Conservation (phyloP, 2,113 vertebrate species). For the Trogon melanurus region DNA sequence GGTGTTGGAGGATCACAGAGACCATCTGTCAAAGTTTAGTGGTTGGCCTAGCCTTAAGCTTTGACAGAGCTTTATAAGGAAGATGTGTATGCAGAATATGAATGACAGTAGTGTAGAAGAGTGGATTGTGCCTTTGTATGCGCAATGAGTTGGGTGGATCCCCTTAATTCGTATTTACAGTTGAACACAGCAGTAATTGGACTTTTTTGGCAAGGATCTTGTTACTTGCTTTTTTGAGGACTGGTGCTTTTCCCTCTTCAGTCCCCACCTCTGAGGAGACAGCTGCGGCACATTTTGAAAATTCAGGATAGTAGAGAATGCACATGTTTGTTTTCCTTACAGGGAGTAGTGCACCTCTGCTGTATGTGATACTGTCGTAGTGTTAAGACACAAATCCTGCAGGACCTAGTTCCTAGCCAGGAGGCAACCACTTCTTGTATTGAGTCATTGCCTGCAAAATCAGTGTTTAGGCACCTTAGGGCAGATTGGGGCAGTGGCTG, state of each 20-base stretch:
- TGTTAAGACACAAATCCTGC: neutral
- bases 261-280: fast-evolving
- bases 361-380: fast-evolving
- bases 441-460: neutral
- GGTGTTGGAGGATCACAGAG: too few species aligned
- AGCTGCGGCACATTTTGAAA: neutral
- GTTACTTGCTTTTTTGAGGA: neutral
- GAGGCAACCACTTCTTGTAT: neutral
- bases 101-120: neutral
- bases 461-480: neutral
- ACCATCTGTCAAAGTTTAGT: too few species aligned
- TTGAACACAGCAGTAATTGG: neutral
- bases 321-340: neutral
- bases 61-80: neutral
- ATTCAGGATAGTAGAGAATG: neutral
- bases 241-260: neutral
- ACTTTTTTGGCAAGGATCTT: neutral
- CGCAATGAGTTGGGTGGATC: neutral
- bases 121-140: neutral
- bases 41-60: too few species aligned
- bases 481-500: fast-evolving
- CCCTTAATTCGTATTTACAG: neutral
- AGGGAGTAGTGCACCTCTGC: neutral
- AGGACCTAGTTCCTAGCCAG: neutral
- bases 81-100: neutral